Base-by-base conservation (phyloP, 2,888 invertebrate species). In the Cheilosia grossa region DNA sequence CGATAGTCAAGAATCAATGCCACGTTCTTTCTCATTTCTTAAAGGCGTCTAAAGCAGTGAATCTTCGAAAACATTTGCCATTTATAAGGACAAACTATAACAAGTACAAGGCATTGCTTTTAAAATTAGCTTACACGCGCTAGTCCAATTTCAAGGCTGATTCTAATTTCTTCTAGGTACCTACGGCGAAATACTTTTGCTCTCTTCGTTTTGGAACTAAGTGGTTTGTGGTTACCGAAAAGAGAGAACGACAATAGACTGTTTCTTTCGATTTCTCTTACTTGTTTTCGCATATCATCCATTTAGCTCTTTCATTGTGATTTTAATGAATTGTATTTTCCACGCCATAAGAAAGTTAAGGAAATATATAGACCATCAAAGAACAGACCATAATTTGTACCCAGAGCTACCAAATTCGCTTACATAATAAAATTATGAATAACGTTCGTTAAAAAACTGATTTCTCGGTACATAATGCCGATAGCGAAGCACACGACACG, bases 121-220 rank as follows among this genome's bases (percentile, higher is more conserved):
- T 49, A 72, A 59, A 66, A 44, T 59, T 30, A 58, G 33, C 19
- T 61, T 63, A 81, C 67, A 74, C 67, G 47, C 54, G 59, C 30
- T 9, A 53, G 40, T 58, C 33, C 21, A 27, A n/a, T 70, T 70
- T 82, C 72, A 78, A 77, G 82, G 82, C 40, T 63, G 40, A 37
- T 47, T 15, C 61, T 82, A 72, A 73, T 72, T 61, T 44, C n/a
- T 49, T 24, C 10, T 69, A 9, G 10, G 19, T 54, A 13, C 13
- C 37, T 13, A 13, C 37, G 10, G 37, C 13, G 37, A 37, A 13
- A 13, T 13, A 4, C 13, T 37, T 13, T 37, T 37, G 0, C 37
- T 63, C 47, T 56, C 37, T 64, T 54, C 33, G 54, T 13, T 37
- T 37, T 37, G 37, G 4, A 37, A 37, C 1, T 33, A 10, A 10